Evolutionary conservation across 1,140 invertebrate genomes (phyloP), one percentile per base, ranked within the genome.

Genomic region (Parapsyche elsis): DNA sequence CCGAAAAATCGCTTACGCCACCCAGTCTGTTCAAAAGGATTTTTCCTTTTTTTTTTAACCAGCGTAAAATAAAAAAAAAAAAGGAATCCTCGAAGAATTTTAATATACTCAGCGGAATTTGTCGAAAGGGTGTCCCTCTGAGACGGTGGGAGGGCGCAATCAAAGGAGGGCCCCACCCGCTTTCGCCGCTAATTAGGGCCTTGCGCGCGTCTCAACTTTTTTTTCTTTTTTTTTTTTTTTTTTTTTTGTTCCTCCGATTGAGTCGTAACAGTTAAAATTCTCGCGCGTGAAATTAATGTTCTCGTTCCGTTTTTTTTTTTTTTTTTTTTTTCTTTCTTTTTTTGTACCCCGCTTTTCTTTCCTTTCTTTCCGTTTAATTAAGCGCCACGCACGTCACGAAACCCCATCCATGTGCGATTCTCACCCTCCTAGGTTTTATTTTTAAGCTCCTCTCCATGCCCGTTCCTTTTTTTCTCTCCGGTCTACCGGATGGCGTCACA

Each of bases 211-310:
- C 45, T 38, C 14, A 75, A 75, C 71, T 53, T 45, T 75, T 75
- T 75, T 45, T 38, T 44, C 9, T 53, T 45, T 75, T 75, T 75
- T 45, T 38, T 44, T 16, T 53, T 45, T 75, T 75, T 75, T 45
- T 38, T 44, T 16, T 12, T 26, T 45, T 45, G 1, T 71, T 44
- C n/a, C 61, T 21, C 5, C 71, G 75, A 82, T 82, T 82, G 81
- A 82, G 79, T 70, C 75, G 71, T 82, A 78, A 82, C 76, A 82
- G 78, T 82, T 70, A 78, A 82, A 82, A 82, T 80, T 82, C 81
- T 70, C 23, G 64, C 81, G 79, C 78, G 81, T 80, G 71, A 82
- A 77, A 82, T 82, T 74, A 82, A 82, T 75, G 79, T 61, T 64
- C 19, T 49, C 4, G 23, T 24, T 26, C 24, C 24, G 23, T 24